Evolutionary conservation across 2,888 invertebrate genomes (phyloP), one percentile per base, ranked within the genome.

Genomic region (Troides helena): DNA sequence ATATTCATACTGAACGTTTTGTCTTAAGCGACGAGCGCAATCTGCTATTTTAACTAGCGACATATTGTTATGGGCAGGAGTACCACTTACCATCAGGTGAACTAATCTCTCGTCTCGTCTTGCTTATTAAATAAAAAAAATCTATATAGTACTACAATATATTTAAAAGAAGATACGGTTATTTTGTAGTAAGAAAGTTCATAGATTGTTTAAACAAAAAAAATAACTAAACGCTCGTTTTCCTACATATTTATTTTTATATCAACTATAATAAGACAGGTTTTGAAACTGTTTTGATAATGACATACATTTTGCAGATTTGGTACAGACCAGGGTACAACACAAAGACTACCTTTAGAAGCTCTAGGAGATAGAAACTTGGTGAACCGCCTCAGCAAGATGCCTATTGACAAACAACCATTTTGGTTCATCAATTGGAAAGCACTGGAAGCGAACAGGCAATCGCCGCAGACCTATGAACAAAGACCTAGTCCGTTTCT

Each of bases 361-460:
- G 70, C 70, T 25, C 25, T 70, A 8, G 94, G 95, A 6, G 94
- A 95, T 75, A 80, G 78, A 56, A 85, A 91, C 36, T 81, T 94
- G n/a, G 89, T 95, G 0, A 88, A 95, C 67, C 85, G 93, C 68
- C 83, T 95, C 21, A 93, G 90, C 71, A 81, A 86, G n/a, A 88
- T 94, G 89, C 95, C 95, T 0, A 78, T 87, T 65, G 94, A 95
- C 59, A 89, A 94, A 63, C 92, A 93, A 77, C 95, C 95, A 0
- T 95, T 95, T 82, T 95, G 95, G 95, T 93, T 93, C 65, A 73
- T 95, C 30, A 95, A 95, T 79, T 93, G 94, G 75, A 87, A 92
- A 67, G 93, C 93, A 1, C 94, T 95, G 62, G 94, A 95, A 74
- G 89, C 86, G 0, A 85, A 93, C 8, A 89, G 94, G 30, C 80